These are phyloP conservation scores for Eulithis prunata DNA, from an alignment of 2,888 invertebrate genomes.

Conservation along the genomic window DNA sequence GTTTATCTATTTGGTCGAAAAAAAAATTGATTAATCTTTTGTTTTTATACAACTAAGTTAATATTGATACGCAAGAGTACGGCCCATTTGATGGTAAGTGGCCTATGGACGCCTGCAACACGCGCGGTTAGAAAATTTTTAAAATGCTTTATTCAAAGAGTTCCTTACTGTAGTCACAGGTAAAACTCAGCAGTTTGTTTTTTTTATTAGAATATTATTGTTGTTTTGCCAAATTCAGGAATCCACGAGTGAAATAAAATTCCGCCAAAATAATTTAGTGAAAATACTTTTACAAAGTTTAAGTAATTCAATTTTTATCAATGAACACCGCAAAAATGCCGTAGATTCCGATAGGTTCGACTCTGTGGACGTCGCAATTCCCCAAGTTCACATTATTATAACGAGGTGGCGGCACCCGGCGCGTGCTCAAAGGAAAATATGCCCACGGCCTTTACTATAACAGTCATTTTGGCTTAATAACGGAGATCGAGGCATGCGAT, in stretches of 20 bases:
- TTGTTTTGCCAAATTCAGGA: conserved; percentile 1
- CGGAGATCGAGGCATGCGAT: conserved; percentile 81
- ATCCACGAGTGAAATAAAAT: not conserved
- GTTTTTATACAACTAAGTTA: too few species aligned
- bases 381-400: conserved; percentile 84
- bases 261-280: conserved; percentile 5
- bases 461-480: conserved; percentile 79
- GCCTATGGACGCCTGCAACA: too few species aligned
- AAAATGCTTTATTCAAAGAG: too few species aligned
- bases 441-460: conserved; percentile 77
- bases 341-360: conserved; percentile 58
- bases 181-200: too few species aligned
- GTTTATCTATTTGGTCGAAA: conserved; percentile 17
- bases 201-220: too few species aligned
- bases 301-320: conserved; percentile 43
- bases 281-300: conserved; percentile 32
- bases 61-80: too few species aligned
- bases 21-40: too few species aligned
- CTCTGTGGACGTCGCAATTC: conserved; percentile 78
- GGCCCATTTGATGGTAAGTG: too few species aligned
- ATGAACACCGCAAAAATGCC: conserved; percentile 45
- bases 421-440: conserved; percentile 77
- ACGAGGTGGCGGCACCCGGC: conserved; percentile 78
- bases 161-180: too few species aligned
- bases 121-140: too few species aligned